Conservation (phyloP, 1,140 invertebrate species). For the Orussus abietinus region DNA sequence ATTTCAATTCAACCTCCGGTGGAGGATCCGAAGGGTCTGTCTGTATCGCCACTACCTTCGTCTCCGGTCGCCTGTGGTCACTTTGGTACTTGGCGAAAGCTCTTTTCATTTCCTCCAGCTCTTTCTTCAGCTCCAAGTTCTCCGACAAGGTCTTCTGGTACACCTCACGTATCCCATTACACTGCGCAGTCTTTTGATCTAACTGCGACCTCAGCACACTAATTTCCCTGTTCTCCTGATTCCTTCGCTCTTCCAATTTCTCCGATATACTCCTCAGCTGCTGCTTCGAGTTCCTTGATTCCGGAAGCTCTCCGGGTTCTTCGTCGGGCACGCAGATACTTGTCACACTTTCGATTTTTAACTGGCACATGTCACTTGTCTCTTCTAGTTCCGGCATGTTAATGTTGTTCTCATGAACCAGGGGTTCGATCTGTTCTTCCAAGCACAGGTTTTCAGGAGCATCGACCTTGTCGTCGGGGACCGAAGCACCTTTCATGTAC, state of each 20-base stretch:
- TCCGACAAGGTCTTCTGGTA: constrained; percentile 34
- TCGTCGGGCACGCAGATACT: constrained; percentile 18
- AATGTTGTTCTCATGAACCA: constrained; percentile 21
- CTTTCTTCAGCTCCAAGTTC: constrained; percentile 34
- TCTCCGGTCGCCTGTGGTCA: constrained; percentile 17
- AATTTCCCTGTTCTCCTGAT: constrained; percentile 17
- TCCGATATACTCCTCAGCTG: no score
- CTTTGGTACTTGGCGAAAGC: constrained; percentile 23
- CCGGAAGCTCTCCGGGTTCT: constrained; percentile 8
- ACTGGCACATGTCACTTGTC: constrained; percentile 12
- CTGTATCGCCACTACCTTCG: constrained; percentile 25
- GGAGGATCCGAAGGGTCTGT: constrained; percentile 18
- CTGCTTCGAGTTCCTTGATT: no score
- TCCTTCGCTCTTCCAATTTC: no score
- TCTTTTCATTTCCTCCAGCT: constrained; percentile 31
- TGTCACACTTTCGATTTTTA: constrained; percentile 25
- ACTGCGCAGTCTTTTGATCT: constrained; percentile 23
- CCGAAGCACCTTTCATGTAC: constrained; percentile 25
- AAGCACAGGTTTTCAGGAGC: not conserved
- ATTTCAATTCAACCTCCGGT: no score
- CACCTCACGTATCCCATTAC: constrained; percentile 23
- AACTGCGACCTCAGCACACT: constrained; percentile 21
- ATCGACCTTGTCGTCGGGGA: not conserved
- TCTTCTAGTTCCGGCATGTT: constrained; percentile 13
- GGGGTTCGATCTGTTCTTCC: not conserved